Conservation (phyloP, 1,140 invertebrate genomes). For the Pteromalus puparum region DNA sequence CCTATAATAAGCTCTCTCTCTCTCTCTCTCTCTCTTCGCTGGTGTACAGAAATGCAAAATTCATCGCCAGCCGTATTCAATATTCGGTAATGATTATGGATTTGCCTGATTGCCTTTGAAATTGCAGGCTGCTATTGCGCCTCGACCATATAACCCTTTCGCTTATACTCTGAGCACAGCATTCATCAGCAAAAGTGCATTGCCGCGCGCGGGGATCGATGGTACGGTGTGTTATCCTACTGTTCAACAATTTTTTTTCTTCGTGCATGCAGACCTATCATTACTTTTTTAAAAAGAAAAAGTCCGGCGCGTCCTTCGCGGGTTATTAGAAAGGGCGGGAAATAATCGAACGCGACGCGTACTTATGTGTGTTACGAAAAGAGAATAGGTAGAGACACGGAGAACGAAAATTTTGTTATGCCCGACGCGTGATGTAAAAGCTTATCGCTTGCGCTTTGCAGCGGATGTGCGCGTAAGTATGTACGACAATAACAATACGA, state of each 20-base stretch:
- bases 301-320: constrained; percentile 15
- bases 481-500: neutral
- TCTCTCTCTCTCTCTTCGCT: neutral
- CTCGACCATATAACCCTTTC: neutral
- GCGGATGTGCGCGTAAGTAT: too few species aligned
- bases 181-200: constrained; percentile 6
- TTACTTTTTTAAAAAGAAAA: neutral
- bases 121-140: neutral
- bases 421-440: neutral
- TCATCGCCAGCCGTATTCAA: neutral
- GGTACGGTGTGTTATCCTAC: neutral
- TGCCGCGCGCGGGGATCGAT: neutral
- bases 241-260: neutral
- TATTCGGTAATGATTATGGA: constrained; percentile 1
- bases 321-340: neutral
- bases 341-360: neutral
- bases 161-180: neutral
- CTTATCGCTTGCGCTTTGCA: neutral
- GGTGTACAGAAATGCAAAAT: neutral
- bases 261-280: neutral
- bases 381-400: too few species aligned
- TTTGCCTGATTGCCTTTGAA: neutral
- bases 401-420: neutral
- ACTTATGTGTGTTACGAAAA: neutral
- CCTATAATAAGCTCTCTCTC: neutral